These are phyloP conservation scores for Actinia tenebrosa DNA, from an alignment of 64 coral and sea anemone species.

Conservation along the genomic window DNA sequence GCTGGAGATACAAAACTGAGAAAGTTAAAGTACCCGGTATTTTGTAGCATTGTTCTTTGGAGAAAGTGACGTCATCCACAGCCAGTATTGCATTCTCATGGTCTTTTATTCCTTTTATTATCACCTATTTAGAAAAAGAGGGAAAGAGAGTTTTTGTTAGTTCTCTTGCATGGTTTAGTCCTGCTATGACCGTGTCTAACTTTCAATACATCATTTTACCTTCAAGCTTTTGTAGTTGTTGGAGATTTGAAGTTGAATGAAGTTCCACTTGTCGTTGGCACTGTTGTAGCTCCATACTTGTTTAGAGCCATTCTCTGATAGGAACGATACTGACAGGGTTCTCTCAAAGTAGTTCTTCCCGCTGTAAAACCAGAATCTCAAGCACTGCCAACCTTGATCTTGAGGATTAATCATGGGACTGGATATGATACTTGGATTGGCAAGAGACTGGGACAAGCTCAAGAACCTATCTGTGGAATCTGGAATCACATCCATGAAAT, in stretches of 20 bases:
- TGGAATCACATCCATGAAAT: not conserved
- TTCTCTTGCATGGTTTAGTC: too few relatives aligned
- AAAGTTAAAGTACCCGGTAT: not conserved
- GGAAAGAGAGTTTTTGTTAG: too few relatives aligned
- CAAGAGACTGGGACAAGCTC: slow-evolving; percentile 4
- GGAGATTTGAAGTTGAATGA: not conserved
- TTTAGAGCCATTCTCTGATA: not conserved
- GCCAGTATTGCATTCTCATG: not conserved
- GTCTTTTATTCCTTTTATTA: not conserved
- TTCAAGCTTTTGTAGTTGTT: not conserved
- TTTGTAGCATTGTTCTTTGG: not conserved
- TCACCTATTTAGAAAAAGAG: not conserved
- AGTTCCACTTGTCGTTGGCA: slow-evolving; percentile 6
- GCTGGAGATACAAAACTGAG: too few relatives aligned
- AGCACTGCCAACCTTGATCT: not conserved
- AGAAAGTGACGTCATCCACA: not conserved
- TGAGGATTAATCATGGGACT: not conserved
- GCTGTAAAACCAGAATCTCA: not conserved
- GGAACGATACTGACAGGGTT: not conserved
- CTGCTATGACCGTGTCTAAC: too few relatives aligned
- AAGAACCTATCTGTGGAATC: not conserved
- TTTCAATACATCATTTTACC: not conserved
- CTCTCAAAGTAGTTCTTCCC: not conserved
- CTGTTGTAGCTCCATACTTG: not conserved
- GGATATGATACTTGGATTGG: not conserved